A percentile compares a stretch with the other conserved stretches of the same genome.
Evolutionary conservation across 2,888 invertebrate genomes (phyloP).

Genomic region (Harpalus rubripes): DNA sequence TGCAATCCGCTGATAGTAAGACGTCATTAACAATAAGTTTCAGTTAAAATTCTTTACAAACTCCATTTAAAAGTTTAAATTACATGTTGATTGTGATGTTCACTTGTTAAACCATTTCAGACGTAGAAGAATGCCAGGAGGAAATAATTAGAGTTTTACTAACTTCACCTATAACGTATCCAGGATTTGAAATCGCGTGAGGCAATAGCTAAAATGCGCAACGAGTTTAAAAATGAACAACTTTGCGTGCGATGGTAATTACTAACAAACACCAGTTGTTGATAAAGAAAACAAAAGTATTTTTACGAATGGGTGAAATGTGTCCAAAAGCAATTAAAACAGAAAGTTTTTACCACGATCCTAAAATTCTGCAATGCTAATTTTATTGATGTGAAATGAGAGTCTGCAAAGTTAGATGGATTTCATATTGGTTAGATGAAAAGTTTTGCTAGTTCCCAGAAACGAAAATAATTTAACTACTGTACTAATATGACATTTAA

Average conservation of each 20-base stretch:
- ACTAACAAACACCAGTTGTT: slow-evolving; percentile 13
- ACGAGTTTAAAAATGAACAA: slow-evolving; percentile 24
- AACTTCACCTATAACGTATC: not conserved
- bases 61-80: slow-evolving; percentile 45
- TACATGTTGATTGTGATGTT: slow-evolving; percentile 18
- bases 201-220: slow-evolving; percentile 30
- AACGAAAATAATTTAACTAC: not conserved
- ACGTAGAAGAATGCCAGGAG: slow-evolving; percentile 17
- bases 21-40: slow-evolving; percentile 8
- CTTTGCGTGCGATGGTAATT: slow-evolving; percentile 32
- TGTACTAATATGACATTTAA: not conserved
- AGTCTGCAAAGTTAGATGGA: slow-evolving; percentile 42
- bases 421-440: slow-evolving; percentile 8
- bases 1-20: not conserved
- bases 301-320: slow-evolving; percentile 21
- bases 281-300: slow-evolving; percentile 40
- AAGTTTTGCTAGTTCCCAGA: not conserved
- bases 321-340: slow-evolving; percentile 30
- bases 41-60: slow-evolving; percentile 32
- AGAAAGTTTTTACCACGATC: slow-evolving; percentile 21
- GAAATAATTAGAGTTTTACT: slow-evolving; percentile 11
- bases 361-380: slow-evolving; percentile 6
- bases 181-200: slow-evolving; percentile 36
- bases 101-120: slow-evolving; percentile 1
- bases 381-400: slow-evolving; percentile 16